Percentiles rank a stretch among this genome's conserved stretches.
These are phyloP conservation scores for Apodemia duryi DNA, from an alignment of 2,888 invertebrate genomes.

Conservation along the genomic window DNA sequence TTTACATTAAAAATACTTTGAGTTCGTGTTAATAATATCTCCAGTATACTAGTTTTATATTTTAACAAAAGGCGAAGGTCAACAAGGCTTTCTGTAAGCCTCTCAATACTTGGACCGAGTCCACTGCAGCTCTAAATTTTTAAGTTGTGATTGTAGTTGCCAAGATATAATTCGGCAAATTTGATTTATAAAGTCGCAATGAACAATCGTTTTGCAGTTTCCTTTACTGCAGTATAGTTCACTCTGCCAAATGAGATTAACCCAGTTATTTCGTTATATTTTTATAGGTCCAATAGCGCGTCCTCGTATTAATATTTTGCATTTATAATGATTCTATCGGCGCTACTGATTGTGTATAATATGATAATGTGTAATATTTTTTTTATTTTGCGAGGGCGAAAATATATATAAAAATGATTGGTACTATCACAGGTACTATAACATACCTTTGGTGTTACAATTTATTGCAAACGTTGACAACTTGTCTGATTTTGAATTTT, in stretches of 20 bases:
- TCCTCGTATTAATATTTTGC: background rate
- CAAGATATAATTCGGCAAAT: slow-evolving; percentile 42
- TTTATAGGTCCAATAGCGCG: background rate
- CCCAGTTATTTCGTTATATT: slow-evolving; percentile 20
- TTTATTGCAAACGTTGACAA: no score
- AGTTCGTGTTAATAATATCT: no score
- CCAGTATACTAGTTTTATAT: background rate
- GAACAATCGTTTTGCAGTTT: slow-evolving; percentile 27
- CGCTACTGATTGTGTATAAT: no score
- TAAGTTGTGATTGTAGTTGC: slow-evolving; percentile 41
- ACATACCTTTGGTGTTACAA: no score
- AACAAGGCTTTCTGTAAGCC: background rate
- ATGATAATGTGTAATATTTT: no score
- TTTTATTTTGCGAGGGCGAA: no score
- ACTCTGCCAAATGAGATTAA: slow-evolving; percentile 29
- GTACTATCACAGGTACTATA: no score
- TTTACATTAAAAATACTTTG: no score
- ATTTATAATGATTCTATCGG: background rate
- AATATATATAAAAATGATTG: no score
- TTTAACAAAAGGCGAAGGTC: slow-evolving; percentile 5
- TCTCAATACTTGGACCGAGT: slow-evolving; percentile 1
- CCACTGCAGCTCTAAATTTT: slow-evolving; percentile 32
- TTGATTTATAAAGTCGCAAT: slow-evolving; percentile 29
- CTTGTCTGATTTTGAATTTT: no score
- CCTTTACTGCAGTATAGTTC: slow-evolving; percentile 25